phyloP scores from a whole-genome alignment of 2,113 vertebrate genomes.

The Lucifuga dentata region DNA sequence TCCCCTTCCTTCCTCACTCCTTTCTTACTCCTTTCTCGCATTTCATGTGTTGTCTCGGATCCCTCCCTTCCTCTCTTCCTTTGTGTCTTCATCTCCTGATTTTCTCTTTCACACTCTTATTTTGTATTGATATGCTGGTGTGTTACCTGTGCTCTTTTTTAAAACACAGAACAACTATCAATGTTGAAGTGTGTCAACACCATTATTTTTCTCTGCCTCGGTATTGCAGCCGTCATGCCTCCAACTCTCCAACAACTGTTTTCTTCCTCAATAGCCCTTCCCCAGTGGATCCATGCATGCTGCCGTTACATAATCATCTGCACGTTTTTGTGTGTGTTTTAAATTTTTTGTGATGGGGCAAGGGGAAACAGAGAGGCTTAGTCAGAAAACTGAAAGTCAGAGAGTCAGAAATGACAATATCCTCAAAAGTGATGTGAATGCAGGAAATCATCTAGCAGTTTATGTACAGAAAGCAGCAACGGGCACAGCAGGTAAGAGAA shows the following conservation, averaged over 20 bases:
- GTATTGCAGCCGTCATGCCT: constrained; percentile 28
- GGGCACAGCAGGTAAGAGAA: constrained; percentile 27
- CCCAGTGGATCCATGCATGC: constrained; percentile 38
- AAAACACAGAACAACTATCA: background rate
- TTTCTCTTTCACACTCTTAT: background rate
- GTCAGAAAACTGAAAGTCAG: too few species aligned
- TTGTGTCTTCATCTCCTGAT: background rate
- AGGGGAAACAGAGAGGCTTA: constrained; percentile 10
- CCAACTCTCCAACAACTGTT: constrained; percentile 33
- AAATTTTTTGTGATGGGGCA: too few species aligned
- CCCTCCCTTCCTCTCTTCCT: constrained; percentile 8
- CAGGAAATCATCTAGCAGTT: background rate
- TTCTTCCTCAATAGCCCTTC: constrained; percentile 41
- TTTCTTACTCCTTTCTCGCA: constrained; percentile 1
- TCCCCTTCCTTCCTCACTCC: constrained; percentile 22
- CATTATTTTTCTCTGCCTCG: constrained; percentile 3
- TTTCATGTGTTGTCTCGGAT: background rate
- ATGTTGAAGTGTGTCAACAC: constrained; percentile 10
- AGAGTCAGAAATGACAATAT: too few species aligned
- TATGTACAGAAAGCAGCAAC: background rate
- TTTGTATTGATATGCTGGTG: background rate
- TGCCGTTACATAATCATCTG: constrained; percentile 66
- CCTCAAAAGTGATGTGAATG: constrained; percentile 2
- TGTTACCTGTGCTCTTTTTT: background rate
- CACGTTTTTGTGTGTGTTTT: constrained; percentile 30